These are phyloP conservation scores for Achatina immaculata DNA, from an alignment of 1,140 invertebrate genomes.

Conservation along the genomic window DNA sequence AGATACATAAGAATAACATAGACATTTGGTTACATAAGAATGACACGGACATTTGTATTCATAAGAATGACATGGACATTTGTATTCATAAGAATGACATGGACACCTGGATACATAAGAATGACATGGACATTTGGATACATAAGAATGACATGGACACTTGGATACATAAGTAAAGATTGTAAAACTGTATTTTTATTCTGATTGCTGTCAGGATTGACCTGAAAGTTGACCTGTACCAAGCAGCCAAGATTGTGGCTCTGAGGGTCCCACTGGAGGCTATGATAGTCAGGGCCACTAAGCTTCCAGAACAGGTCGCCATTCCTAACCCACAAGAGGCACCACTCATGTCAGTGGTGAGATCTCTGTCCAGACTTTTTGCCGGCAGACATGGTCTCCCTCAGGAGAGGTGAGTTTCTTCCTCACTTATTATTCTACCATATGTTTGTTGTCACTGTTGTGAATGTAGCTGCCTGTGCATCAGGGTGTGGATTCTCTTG, in stretches of 20 bases:
- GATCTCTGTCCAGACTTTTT: slow-evolving; percentile 58
- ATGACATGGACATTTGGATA: no score
- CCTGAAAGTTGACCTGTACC: slow-evolving; percentile 84
- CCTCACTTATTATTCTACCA: no score
- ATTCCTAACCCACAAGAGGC: slow-evolving; percentile 59
- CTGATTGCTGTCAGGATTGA: slow-evolving; percentile 83
- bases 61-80: no score
- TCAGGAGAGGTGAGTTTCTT: slow-evolving; percentile 49
- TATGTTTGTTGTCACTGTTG: neutral
- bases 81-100: no score
- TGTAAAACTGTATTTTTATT: no score
- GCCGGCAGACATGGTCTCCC: slow-evolving; percentile 55
- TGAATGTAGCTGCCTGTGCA: neutral
- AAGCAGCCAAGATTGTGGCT: slow-evolving; percentile 85
- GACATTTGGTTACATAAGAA: no score
- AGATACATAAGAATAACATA: no score
- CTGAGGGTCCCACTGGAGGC: slow-evolving; percentile 89
- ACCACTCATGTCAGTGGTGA: slow-evolving; percentile 60
- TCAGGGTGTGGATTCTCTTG: neutral
- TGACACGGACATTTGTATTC: no score
- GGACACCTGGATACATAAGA: no score
- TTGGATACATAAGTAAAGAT: no score
- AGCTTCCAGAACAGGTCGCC: slow-evolving; percentile 79
- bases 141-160: no score
- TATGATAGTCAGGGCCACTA: slow-evolving; percentile 83